Evolutionary conservation across 23 tunicate species (phyloP), one percentile per base, ranked within the genome.

Genomic region (Clavelina lepadiformis): DNA sequence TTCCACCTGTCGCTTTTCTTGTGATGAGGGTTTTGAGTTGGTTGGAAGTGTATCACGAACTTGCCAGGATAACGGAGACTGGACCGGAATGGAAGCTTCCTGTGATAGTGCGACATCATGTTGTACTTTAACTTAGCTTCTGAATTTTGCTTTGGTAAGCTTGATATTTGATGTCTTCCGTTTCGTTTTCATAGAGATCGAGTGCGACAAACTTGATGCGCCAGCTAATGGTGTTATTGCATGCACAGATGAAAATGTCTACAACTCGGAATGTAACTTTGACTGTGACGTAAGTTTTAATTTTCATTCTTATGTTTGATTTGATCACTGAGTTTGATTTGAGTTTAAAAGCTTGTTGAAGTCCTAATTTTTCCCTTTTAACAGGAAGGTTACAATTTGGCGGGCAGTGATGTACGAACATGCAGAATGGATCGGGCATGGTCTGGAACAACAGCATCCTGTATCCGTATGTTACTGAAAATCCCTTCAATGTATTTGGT

Each of bases 301-400:
- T n/a, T n/a, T n/a, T n/a, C n/a, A n/a, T n/a, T n/a, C n/a, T n/a
- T n/a, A n/a, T n/a, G n/a, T n/a, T n/a, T n/a, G n/a, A n/a, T n/a
- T n/a, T n/a, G n/a, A n/a, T n/a, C n/a, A n/a, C n/a, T n/a, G n/a
- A n/a, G n/a, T n/a, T n/a, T n/a, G n/a, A n/a, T n/a, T n/a, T n/a
- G n/a, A 44, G 15, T 44, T 44, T 11, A 11, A 11, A 11, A 44
- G 15, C 15, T 44, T n/a, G n/a, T n/a, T n/a, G n/a, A n/a, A n/a
- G n/a, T n/a, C n/a, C n/a, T n/a, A n/a, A n/a, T n/a, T n/a, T n/a
- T 60, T 60, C 21, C 28, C 13, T 51, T 33, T 8, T 11, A 28
- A 26, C 70, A 86, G 95, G 85, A 50, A 38, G 98, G 98, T 3
- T 91, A 82, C 70, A 51, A 21, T 33, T 51, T 91, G 31, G 20